Conservation (phyloP, 2,888 invertebrate genomes). For the Idaea aversata region DNA sequence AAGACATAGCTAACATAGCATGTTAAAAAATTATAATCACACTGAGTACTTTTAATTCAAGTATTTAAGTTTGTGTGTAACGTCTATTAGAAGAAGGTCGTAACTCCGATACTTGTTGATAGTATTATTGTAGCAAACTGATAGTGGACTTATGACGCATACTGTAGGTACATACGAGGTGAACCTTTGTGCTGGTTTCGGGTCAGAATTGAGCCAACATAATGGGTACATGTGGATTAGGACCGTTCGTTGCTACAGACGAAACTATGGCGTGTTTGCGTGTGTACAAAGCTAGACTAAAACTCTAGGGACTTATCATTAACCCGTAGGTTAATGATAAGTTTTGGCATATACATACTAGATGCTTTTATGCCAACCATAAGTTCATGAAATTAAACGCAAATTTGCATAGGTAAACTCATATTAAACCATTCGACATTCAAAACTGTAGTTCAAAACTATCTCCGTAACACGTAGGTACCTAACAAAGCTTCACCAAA, state of each 20-base stretch:
- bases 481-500: slow-evolving; percentile 14
- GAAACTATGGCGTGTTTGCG: neutral
- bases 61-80: too few species aligned
- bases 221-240: neutral
- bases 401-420: neutral
- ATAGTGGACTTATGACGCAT: too few species aligned
- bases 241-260: neutral
- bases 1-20: too few species aligned
- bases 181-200: neutral
- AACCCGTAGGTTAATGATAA: slow-evolving; percentile 1
- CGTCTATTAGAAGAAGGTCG: too few species aligned
- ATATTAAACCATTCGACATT: neutral
- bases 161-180: neutral
- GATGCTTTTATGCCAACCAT: neutral
- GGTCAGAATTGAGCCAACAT: neutral
- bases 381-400: neutral
- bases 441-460: slow-evolving; percentile 9
- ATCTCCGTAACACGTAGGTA: slow-evolving; percentile 16
- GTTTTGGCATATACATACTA: neutral
- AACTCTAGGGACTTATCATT: slow-evolving; percentile 1
- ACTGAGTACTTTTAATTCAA: too few species aligned
- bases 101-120: too few species aligned
- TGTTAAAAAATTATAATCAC: too few species aligned
- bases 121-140: too few species aligned
- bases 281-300: neutral